Evolutionary conservation across 2,113 vertebrate genomes (phyloP), one percentile per base, ranked within the genome.

Genomic region (Pseudolaguvia tuberculata): DNA sequence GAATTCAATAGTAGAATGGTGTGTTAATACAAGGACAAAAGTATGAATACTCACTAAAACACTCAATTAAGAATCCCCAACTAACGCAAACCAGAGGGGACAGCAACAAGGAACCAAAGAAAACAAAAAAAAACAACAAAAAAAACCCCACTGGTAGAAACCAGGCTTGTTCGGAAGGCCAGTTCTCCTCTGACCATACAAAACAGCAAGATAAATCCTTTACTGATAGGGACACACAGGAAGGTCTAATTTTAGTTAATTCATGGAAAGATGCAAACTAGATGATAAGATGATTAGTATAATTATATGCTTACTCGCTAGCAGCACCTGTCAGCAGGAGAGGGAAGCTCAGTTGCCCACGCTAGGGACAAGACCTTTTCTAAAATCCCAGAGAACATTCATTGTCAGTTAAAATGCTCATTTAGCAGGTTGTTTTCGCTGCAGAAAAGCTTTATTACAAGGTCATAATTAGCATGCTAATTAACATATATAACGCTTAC

Each of bases 281-380:
- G 29, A 42, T 42, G 68, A 70, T 56, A 17, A 70, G 68, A 70
- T 61, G 71, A 61, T 73, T 50, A 61, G 15, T 73, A 48, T 29
- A 62, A 61, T 62, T 51, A 73, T 10, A 21, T 52, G 47, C 57
- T 35, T 58, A 35, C 25, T 39, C 71, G 15, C 57, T 35, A 29
- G 27, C 57, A 35, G 47, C 23, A 45, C 21, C 55, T 62, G 57
- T 39, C 58, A 62, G 27, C 27, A 35, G 7, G 42, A 59, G 70
- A 59, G 5, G 21, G 45, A 59, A 61, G 20, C 53, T 61, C 20
- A 1, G 42, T 50, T 51, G 45, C 45, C 55, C 42, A 61, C 56
- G 13, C 42, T 23, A 51, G 57, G 15, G 57, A 62, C 71, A 21
- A 73, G 71, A 62, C 57, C 68, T 70, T 70, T 70, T 23, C 68